phyloP scores from a whole-genome alignment of 1,140 invertebrate species.

The Cyrtorhinus lividipennis region DNA sequence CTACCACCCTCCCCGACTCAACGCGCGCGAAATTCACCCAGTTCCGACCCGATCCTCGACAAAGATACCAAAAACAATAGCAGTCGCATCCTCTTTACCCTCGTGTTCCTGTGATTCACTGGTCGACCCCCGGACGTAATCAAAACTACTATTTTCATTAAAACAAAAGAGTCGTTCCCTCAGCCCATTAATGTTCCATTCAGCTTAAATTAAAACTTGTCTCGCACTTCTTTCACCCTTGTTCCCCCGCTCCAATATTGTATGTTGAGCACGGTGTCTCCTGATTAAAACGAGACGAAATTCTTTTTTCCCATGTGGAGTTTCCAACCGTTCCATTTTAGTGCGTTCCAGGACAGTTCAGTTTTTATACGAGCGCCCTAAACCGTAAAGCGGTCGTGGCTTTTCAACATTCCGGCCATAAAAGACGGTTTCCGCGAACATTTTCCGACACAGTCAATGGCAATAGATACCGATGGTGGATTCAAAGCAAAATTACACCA shows the following conservation, averaged over 20 bases:
- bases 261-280: background rate
- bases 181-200: conserved; percentile 5
- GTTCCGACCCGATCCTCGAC: background rate
- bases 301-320: too few species aligned
- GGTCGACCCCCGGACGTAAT: conserved; percentile 1
- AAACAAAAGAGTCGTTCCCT: conserved; percentile 4
- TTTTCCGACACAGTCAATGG: too few species aligned
- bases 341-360: too few species aligned
- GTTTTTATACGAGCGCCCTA: too few species aligned
- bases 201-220: conserved; percentile 10
- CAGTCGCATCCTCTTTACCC: background rate
- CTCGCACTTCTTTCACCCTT: background rate
- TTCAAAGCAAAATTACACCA: too few species aligned
- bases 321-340: too few species aligned
- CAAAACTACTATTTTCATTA: conserved; percentile 10
- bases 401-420: too few species aligned
- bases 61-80: conserved; percentile 6
- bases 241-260: background rate
- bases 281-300: background rate
- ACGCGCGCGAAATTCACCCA: background rate
- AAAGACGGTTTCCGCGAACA: too few species aligned
- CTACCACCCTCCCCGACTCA: background rate
- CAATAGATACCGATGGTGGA: too few species aligned
- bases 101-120: background rate
- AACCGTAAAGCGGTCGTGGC: too few species aligned